Evolutionary conservation across 2,888 invertebrate species (phyloP).

Genomic region (Parnassius mnemosyne): DNA sequence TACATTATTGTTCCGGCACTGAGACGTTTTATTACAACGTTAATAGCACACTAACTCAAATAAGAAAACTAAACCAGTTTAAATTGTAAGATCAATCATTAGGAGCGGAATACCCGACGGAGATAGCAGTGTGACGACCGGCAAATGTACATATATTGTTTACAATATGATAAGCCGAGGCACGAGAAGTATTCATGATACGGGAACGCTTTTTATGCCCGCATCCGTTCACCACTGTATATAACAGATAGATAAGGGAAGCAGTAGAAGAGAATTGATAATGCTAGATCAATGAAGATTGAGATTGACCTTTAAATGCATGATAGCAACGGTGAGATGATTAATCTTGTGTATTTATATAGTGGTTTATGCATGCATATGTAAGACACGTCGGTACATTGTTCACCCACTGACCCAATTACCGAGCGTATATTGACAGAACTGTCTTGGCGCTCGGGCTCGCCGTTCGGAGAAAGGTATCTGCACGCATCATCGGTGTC

Average conservation of each 20-base stretch:
- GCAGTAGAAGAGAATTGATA: conserved; percentile 24
- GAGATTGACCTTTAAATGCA: conserved; percentile 22
- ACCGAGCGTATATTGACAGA: conserved; percentile 72
- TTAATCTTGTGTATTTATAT: conserved; percentile 30
- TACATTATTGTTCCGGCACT: conserved; percentile 13
- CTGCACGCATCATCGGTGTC: conserved; percentile 34
- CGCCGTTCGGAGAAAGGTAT: conserved; percentile 53
- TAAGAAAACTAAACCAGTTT: conserved; percentile 2
- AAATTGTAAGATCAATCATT: conserved; percentile 10
- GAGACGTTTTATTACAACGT: conserved; percentile 17
- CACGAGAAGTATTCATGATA: conserved; percentile 51
- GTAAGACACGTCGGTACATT: conserved; percentile 44
- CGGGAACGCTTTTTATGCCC: conserved; percentile 32
- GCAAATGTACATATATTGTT: conserved; percentile 37
- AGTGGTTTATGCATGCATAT: conserved; percentile 47
- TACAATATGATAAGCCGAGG: conserved; percentile 50
- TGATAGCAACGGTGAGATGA: conserved; percentile 12
- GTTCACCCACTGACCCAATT: conserved; percentile 76
- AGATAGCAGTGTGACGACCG: conserved; percentile 29
- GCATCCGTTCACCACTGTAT: conserved; percentile 38
- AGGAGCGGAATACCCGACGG: conserved; percentile 8
- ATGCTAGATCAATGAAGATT: conserved; percentile 21
- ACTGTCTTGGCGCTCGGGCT: conserved; percentile 69
- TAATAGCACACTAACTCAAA: neutral
- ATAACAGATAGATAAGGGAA: conserved; percentile 28